phyloP scores from a whole-genome alignment of 2,888 invertebrate species.

The Amaurobius ferox region DNA sequence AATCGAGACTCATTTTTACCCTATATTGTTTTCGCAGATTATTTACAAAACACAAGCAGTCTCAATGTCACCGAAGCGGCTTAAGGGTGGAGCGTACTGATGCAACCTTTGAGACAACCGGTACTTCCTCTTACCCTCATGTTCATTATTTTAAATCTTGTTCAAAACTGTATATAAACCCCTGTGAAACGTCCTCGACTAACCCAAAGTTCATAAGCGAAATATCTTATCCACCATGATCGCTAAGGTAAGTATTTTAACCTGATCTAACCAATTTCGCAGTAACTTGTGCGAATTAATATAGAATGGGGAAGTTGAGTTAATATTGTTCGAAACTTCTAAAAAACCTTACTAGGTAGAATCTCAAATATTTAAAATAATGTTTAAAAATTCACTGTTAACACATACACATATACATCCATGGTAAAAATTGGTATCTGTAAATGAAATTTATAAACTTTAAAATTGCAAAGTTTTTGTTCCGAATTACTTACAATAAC shows the following conservation, averaged over 20 bases:
- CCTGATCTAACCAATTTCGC: no score
- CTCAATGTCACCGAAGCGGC: not conserved
- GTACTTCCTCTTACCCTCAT: not conserved
- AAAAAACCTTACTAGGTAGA: no score
- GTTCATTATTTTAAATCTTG: not conserved
- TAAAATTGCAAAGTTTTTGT: no score
- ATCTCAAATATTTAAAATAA: no score
- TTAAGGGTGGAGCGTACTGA: not conserved
- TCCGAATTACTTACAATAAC: no score
- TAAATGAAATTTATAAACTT: no score
- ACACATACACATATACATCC: no score
- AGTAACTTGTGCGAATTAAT: no score
- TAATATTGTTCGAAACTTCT: no score
- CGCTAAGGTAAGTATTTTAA: slow-evolving; percentile 7
- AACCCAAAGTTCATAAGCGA: not conserved
- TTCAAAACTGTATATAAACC: not conserved
- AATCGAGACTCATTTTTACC: not conserved
- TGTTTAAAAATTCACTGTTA: no score
- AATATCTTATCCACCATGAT: not conserved
- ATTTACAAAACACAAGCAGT: not conserved
- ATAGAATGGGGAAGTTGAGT: no score
- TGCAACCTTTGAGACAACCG: not conserved
- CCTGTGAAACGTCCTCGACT: not conserved
- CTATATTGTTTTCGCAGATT: not conserved
- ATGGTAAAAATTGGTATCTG: no score